Base-by-base conservation (phyloP, 2,113 vertebrate genomes). In the Spheniscus mendiculus region DNA sequence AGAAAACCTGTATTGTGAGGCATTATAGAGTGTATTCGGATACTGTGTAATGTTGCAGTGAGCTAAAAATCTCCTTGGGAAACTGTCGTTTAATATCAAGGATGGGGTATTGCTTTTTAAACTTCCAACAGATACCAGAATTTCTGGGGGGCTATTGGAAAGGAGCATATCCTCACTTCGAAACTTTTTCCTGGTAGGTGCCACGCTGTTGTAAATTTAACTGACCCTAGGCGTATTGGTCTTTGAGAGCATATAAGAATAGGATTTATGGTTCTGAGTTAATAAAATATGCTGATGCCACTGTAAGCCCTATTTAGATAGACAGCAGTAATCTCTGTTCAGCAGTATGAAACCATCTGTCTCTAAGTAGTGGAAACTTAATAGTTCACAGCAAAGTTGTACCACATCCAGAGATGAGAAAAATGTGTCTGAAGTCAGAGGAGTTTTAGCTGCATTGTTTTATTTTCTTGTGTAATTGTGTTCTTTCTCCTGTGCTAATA, bases 221-320 rank as follows among this genome's bases (percentile, higher is more conserved):
- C 89, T 97, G 94, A 96, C 94, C 97, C 78, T 96, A 50, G 79
- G 88, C 97, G 42, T 94, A 79, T 77, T 95, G 90, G 95, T 96
- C 90, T 97, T 97, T 84, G 84, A 93, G 93, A 96, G 82, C 65
- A 67, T 79, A 88, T 87, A 94, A 95, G 89, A 96, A 97, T 97
- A 95, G 95, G 96, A 97, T 97, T 97, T 97, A 96, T 95, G 93
- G 50, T 92, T 96, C 91, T 36, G 93, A 94, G 95, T 94, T 97
- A 97, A 97, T 97, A 95, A 96, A 97, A 97, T 97, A 97, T 97
- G 96, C 95, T 97, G 95, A 96, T 97, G 91, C 91, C 93, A 76
- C 96, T 95, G 87, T 97, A 97, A 97, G 87, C 93, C 79, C 87
- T 96, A 86, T 96, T 96, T 97, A 96, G 97, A 95, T 53, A 97